Percentiles rank a stretch among this genome's conserved stretches.
These are phyloP conservation scores for Tholera decimalis DNA, from an alignment of 2,888 invertebrate genomes.

Conservation along the genomic window DNA sequence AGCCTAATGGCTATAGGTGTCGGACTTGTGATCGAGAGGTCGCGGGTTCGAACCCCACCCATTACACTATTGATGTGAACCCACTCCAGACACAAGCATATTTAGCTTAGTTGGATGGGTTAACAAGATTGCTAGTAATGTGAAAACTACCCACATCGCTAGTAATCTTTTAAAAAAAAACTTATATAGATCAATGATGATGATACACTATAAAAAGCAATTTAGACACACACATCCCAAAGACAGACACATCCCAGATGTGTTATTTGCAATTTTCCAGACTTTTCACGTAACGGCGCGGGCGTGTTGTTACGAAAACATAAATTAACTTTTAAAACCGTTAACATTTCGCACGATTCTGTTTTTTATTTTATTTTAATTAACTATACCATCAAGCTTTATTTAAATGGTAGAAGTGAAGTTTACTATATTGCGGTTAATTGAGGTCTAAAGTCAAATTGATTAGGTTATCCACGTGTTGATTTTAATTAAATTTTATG, in stretches of 20 bases:
- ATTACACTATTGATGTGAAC: no score
- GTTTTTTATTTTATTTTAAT: background rate
- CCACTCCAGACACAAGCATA: no score
- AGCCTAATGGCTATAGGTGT: no score
- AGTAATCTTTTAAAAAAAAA: no score
- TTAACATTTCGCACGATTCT: constrained; percentile 26
- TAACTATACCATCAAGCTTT: background rate
- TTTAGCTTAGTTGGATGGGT: no score
- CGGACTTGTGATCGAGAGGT: no score
- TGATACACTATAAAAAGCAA: constrained; percentile 4
- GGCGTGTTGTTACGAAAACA: constrained; percentile 29
- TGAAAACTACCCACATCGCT: no score
- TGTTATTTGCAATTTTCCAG: constrained; percentile 19
- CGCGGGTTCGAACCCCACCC: no score
- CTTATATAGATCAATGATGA: constrained; percentile 4
- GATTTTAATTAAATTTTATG: background rate
- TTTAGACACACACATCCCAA: constrained; percentile 25
- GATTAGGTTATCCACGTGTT: background rate
- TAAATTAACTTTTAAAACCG: constrained; percentile 27
- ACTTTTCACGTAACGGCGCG: constrained; percentile 28
- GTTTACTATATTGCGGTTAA: background rate
- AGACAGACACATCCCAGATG: constrained; percentile 35
- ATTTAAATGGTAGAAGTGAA: background rate
- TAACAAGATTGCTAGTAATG: no score
- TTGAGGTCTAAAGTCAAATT: background rate